Conservation (phyloP, 2,888 invertebrate species). For the Trissoscelio sp. region DNA sequence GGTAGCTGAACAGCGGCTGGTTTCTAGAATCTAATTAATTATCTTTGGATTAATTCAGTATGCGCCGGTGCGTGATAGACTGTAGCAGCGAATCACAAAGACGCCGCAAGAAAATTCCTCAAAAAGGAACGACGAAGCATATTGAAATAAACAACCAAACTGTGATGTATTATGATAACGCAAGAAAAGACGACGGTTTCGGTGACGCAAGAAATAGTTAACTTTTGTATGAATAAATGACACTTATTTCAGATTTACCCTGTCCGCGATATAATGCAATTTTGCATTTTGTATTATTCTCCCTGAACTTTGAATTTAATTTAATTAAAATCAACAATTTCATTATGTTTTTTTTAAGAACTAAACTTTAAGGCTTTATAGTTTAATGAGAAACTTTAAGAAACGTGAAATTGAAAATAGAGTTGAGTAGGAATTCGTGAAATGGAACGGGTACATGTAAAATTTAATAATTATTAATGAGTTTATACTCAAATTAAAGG, state of each 20-base stretch:
- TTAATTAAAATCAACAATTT: conserved; percentile 41
- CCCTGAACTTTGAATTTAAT: conserved; percentile 40
- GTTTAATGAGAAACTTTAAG: background rate
- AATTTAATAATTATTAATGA: no score
- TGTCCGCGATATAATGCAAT: conserved; percentile 17
- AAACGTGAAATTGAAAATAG: background rate
- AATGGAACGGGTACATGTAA: no score
- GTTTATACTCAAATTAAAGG: no score
- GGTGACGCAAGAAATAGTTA: conserved; percentile 46
- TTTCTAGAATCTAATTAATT: conserved; percentile 72
- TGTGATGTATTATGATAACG: conserved; percentile 44
- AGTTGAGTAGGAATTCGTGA: no score
- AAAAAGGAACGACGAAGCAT: conserved; percentile 38
- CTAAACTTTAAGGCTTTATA: background rate
- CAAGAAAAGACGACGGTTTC: conserved; percentile 40
- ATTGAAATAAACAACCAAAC: conserved; percentile 59
- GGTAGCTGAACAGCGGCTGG: conserved; percentile 67
- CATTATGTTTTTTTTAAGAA: conserved; percentile 9
- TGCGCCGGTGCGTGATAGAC: conserved; percentile 69
- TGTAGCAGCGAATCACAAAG: conserved; percentile 63
- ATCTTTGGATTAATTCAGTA: conserved; percentile 72
- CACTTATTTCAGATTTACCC: conserved; percentile 32
- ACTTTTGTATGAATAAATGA: conserved; percentile 57
- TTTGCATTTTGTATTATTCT: conserved; percentile 23
- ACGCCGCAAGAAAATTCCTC: conserved; percentile 56